Evolutionary conservation across 1,140 invertebrate species (phyloP), one percentile per base, ranked within the genome.

Genomic region (Drosophila arizonae): DNA sequence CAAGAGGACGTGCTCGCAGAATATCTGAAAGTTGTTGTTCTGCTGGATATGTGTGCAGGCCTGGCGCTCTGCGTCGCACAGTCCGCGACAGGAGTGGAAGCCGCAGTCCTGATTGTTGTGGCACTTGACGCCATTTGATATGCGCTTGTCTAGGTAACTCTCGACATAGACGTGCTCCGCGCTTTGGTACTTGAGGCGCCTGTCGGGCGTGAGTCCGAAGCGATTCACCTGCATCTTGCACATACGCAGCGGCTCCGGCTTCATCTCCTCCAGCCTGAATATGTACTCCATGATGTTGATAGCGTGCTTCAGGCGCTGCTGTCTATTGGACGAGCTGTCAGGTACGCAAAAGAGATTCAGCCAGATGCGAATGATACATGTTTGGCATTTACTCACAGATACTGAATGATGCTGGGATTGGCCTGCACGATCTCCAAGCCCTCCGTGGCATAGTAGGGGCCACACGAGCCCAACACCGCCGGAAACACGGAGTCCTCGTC

Each of bases 1-100:
- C 6, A 84, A 43, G 1, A 88, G 67, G 6, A 91, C 72, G 30
- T 91, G 77, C 28, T 81, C 79, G 54, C 90, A 91, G 36, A 90
- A 89, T 50, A 90, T 82, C 61, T 91, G 85, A 33, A 91, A 81
- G 63, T 91, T 91, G 56, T 90, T 90, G 62, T 91, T 91, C 60
- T 88, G 90, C 74, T 91, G 90, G 8, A 81, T 56, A 45, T 84
- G 79, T 3, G 63, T 81, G 71, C 90, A 91, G 24, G 71, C 24
- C 4, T 75, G 72, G 2, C 69, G 70, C 9, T 73, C 67, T 6
- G 50, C 50, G 64, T 90, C 80, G 67, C 90, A 91, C 30, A 81
- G 56, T 0, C 90, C 90, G 3, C 74, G 64, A 30, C 90, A 91
- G 55, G 84, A 75, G 39, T 90, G 77, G 52, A 77, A 91, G 57